Evolutionary conservation across 2,797 vertebrate species (phyloP), one percentile per base, ranked within the genome.

Genomic region (Uromys caudimaculatus): DNA sequence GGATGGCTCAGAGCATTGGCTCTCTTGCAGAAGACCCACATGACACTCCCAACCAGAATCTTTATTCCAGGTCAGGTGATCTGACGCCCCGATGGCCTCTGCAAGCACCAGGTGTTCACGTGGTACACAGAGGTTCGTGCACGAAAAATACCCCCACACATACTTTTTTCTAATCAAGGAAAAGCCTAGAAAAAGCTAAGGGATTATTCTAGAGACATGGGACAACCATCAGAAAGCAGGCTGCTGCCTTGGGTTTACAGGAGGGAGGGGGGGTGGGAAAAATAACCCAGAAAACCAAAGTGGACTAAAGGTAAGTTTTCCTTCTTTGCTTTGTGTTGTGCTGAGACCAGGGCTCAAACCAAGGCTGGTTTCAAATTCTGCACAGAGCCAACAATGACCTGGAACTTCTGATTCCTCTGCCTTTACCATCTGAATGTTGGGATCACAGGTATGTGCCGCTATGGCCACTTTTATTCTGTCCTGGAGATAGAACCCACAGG

Each of bases 161-260:
- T 7, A 79, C 6, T 29, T 12, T 21, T 38, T 58, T 41, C 4
- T 23, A 38, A 52, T n/a, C 35, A 58, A 58, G 54, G 78, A 58
- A 81, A 81, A 58, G 4, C 41, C 52, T 82, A 12, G 38, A 75
- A 93, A 91, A 93, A 14, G 2, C 41, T 90, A 52, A 84, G 89
- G 19, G 78, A 92, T 17, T 82, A 32, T 90, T 88, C 50, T 21
- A 82, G 17, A 83, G 81, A 86, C 60, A 67, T 35, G 79, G 32
- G 9, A 79, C 50, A 58, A 50, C 27, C 79, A 91, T 84, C 52
- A 27, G 91, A 97, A 91, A 58, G n/a, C 47, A 75, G 60, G 2
- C 67, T 35, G 69, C 29, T 75, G 41, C 62, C 44, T 3, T 52
- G 58, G 23, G 75, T 21, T 71, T 79, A 10, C 47, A 69, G 7